Evolutionary conservation across 2,113 vertebrate species (phyloP).

Genomic region (Hemicordylus capensis): DNA sequence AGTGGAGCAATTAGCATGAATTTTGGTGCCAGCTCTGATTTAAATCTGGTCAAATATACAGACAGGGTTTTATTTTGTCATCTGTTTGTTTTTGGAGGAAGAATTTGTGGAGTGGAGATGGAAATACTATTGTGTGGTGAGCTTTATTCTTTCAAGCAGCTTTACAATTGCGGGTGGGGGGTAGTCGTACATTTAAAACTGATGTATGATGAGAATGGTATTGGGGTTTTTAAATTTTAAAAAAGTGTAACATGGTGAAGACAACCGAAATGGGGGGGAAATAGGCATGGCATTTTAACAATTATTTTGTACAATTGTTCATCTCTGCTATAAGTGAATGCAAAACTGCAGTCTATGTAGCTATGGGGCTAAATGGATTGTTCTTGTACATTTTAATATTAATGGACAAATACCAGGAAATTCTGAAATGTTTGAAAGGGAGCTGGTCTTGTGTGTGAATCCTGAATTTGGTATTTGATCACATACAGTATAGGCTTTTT

Average conservation of each 20-base stretch:
- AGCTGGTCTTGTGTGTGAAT: conserved; percentile 67
- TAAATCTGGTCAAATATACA: conserved; percentile 38
- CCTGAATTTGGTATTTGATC: conserved; percentile 51
- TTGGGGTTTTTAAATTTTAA: background rate
- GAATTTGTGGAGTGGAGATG: background rate
- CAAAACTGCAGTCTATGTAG: conserved; percentile 35
- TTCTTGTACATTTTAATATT: conserved; percentile 57
- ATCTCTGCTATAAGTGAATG: conserved; percentile 48
- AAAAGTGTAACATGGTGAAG: conserved; percentile 56
- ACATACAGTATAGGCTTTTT: conserved; percentile 63
- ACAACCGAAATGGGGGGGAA: conserved; percentile 30
- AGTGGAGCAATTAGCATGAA: conserved; percentile 69
- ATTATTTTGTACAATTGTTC: conserved; percentile 33
- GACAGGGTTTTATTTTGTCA: conserved; percentile 36
- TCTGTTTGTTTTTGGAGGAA: conserved; percentile 29
- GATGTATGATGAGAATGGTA: conserved; percentile 62
- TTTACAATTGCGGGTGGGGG: conserved; percentile 36
- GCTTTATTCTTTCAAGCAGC: conserved; percentile 39
- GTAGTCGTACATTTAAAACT: conserved; percentile 53
- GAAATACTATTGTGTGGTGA: background rate
- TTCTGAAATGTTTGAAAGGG: conserved; percentile 43
- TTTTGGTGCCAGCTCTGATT: conserved; percentile 60
- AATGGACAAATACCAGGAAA: conserved; percentile 30
- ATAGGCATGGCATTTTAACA: background rate
- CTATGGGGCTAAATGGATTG: conserved; percentile 51